Evolutionary conservation across 2,113 vertebrate species (phyloP).

Genomic region (Murina feae): DNA sequence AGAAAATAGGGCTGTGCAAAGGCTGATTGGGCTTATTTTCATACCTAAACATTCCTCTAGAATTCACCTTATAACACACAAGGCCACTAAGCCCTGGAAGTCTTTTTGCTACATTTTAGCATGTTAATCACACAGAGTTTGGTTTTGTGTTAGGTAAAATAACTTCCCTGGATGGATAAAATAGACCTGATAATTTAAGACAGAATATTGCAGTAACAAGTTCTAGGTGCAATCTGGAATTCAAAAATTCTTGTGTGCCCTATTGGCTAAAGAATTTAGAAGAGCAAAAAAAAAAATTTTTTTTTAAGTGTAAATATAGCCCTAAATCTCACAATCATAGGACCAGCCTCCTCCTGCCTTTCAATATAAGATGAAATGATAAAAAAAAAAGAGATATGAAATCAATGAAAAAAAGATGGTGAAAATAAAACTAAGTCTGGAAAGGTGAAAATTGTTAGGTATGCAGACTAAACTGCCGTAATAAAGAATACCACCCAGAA

Average conservation of each 20-base stretch:
- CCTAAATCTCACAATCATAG: not conserved
- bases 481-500: not conserved
- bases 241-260: not conserved
- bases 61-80: not conserved
- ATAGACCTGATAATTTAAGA: not conserved
- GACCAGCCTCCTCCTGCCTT: not conserved
- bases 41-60: conserved; percentile 53
- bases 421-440: not conserved
- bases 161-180: not conserved
- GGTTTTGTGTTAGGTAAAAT: not conserved
- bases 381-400: not conserved
- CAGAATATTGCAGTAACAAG: not conserved
- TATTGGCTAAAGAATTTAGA: not conserved
- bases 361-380: not conserved
- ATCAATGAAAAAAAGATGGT: not conserved
- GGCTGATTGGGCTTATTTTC: conserved; percentile 55
- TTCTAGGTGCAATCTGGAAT: not conserved
- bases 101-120: conserved; percentile 9
- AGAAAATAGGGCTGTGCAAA: conserved; percentile 51
- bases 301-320: not conserved
- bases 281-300: not conserved
- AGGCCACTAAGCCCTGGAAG: not conserved
- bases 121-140: not conserved
- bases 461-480: not conserved
- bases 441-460: not conserved